Evolutionary conservation across 2,113 vertebrate species (phyloP), one percentile per base, ranked within the genome.

Genomic region (Cariama cristata): DNA sequence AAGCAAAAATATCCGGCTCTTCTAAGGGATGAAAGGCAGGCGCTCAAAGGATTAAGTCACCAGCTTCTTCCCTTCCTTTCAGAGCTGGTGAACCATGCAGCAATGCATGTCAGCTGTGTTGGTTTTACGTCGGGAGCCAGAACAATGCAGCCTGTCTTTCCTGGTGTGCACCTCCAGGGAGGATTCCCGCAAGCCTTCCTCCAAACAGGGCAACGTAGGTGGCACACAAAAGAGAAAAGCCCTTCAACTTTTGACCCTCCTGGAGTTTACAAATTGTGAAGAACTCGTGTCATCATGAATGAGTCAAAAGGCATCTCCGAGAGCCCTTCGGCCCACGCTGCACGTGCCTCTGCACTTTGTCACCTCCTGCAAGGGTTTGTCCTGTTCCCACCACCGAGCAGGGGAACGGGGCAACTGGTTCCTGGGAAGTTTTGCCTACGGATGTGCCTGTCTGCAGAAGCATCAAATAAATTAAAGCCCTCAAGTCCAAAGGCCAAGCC

Each of bases 201-300:
- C 74, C 17, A 0, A 60, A 53, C 14, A 35, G 71, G 87, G 44
- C 40, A 23, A 20, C 1, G 28, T 62, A 85, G 92, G 73, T 79
- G 90, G 84, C 2, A 24, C 86, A 95, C 79, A 76, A 95, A 90
- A 66, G 91, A 86, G 67, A 35, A 77, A 80, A 96, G 18, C 45
- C 74, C 74, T 88, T 97, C 88, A 96, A 96, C 88, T 97, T 95
- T 80, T 95, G 88, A 97, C 90, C 96, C 90, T 7, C 45, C 58
- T 11, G 13, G 23, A 86, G 88, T 80, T 95, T 58, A 93, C 93
- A 87, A 75, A 89, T 76, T 63, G 67, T 3, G 2, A 66, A 63
- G 85, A 71, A 81, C 60, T 92, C 13, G 1, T 88, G 96, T 84
- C 67, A 6, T 6, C 4, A 5, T 62, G 67, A 76, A 10, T 96